Evolutionary conservation across 2,888 invertebrate genomes (phyloP).

Genomic region (Heliconius hortense): DNA sequence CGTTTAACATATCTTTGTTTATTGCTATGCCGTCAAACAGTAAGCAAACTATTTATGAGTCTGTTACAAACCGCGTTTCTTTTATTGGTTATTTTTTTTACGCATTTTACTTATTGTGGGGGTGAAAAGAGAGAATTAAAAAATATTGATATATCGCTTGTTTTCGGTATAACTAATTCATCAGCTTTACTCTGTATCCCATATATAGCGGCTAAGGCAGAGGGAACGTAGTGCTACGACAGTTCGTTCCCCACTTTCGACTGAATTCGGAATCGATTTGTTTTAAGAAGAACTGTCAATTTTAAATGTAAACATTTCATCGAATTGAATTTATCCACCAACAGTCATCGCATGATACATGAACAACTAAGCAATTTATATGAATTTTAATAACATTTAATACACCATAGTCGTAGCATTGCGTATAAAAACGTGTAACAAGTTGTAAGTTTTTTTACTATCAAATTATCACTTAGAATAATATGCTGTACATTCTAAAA

Average conservation of each 20-base stretch:
- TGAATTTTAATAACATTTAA: background rate
- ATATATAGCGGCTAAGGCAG: too few species aligned
- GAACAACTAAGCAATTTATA: background rate
- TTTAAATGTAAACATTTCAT: too few species aligned
- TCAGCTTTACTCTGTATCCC: background rate
- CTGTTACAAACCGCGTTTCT: conserved; percentile 51
- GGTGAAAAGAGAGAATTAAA: background rate
- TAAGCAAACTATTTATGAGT: conserved; percentile 66
- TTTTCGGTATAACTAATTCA: background rate
- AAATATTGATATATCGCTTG: background rate
- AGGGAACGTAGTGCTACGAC: too few species aligned
- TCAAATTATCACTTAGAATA: too few species aligned
- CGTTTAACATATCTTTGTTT: conserved; percentile 75
- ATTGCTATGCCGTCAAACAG: conserved; percentile 61
- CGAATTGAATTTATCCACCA: too few species aligned
- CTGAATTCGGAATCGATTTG: too few species aligned
- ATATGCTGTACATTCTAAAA: too few species aligned
- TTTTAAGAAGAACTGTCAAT: too few species aligned
- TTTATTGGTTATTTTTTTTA: conserved; percentile 42
- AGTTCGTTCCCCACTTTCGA: too few species aligned
- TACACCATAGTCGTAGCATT: background rate
- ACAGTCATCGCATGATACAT: background rate
- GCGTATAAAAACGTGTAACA: background rate
- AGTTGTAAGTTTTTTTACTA: too few species aligned
- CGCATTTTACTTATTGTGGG: background rate